Evolutionary conservation across 2,113 vertebrate genomes (phyloP).

Genomic region (Hydropotes inermis): DNA sequence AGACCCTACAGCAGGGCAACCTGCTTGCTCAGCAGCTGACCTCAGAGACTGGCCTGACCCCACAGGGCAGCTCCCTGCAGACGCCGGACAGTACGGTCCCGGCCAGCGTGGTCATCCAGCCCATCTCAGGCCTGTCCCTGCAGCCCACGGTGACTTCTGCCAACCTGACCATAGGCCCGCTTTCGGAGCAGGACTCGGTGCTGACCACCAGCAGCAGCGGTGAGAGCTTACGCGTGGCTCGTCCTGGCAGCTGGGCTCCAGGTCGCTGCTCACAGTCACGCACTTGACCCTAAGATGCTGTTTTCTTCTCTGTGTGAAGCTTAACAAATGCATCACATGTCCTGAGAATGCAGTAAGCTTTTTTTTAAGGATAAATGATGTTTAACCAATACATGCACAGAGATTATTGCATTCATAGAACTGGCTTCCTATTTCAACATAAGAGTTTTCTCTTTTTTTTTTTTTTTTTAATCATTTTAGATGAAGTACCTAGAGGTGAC

Average conservation of each 20-base stretch:
- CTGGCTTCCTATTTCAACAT: fast-evolving
- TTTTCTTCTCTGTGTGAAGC: not conserved
- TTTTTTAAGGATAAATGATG: not conserved
- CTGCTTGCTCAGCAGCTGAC: conserved; percentile 90
- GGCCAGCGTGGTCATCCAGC: conserved; percentile 94
- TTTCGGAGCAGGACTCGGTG: conserved; percentile 89
- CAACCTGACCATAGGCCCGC: conserved; percentile 86
- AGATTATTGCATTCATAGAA: fast-evolving
- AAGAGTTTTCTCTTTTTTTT: not conserved
- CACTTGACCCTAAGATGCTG: fast-evolving
- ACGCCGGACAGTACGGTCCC: conserved; percentile 84
- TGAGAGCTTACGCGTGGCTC: conserved; percentile 52
- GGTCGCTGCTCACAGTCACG: not conserved
- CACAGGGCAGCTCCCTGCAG: conserved; percentile 84
- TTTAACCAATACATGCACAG: fast-evolving
- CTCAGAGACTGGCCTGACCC: conserved; percentile 82
- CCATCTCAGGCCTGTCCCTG: conserved; percentile 90
- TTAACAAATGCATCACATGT: not conserved
- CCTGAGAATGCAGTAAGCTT: not conserved
- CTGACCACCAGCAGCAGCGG: conserved; percentile 79
- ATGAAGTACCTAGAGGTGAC: not conserved
- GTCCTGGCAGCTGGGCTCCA: fast-evolving
- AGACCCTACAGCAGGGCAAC: conserved; percentile 91
- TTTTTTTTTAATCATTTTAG: not conserved
- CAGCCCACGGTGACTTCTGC: conserved; percentile 87